phyloP scores from a whole-genome alignment of 30 jellyfish, hydroid and myxozoan genomes.

The Clytia hemisphaerica region DNA sequence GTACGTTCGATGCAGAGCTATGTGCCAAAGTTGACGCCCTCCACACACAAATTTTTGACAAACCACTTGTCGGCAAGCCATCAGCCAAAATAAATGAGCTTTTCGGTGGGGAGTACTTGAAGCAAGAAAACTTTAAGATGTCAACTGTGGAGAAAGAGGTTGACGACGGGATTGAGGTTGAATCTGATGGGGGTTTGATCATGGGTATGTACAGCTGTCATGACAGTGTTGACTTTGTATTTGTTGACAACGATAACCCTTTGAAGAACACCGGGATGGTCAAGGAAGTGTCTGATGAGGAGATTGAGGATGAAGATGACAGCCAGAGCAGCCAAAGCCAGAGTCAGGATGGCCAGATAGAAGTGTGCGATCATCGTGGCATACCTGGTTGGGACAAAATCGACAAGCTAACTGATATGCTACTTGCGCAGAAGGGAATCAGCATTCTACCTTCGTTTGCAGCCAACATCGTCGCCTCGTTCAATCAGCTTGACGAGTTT shows the following conservation, averaged over 20 bases:
- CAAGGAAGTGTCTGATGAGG: not conserved
- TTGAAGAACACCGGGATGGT: not conserved
- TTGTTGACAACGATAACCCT: not conserved
- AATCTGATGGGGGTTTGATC: conserved; percentile 6
- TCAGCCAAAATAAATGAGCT: not conserved
- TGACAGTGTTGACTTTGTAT: conserved; percentile 17
- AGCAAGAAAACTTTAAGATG: not conserved
- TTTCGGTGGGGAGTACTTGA: conserved; percentile 36
- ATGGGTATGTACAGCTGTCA: too few relatives aligned
- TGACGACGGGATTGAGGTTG: conserved; percentile 2
- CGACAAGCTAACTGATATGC: conserved; percentile 11
- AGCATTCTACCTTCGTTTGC: conserved; percentile 10
- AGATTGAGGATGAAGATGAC: conserved; percentile 5
- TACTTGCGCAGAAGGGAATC: conserved; percentile 2
- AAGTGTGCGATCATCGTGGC: conserved; percentile 9
- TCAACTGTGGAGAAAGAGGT: not conserved
- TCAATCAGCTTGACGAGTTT: conserved; percentile 17
- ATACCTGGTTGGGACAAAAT: conserved; percentile 38
- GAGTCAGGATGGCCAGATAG: too few relatives aligned
- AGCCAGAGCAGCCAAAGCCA: too few relatives aligned
- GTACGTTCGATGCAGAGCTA: not conserved
- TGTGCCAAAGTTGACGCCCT: not conserved
- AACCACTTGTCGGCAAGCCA: not conserved
- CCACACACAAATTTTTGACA: not conserved
- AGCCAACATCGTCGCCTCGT: not conserved